Base-by-base conservation (phyloP, 2,797 vertebrate genomes). In the Neosilurus hyrtlii region DNA sequence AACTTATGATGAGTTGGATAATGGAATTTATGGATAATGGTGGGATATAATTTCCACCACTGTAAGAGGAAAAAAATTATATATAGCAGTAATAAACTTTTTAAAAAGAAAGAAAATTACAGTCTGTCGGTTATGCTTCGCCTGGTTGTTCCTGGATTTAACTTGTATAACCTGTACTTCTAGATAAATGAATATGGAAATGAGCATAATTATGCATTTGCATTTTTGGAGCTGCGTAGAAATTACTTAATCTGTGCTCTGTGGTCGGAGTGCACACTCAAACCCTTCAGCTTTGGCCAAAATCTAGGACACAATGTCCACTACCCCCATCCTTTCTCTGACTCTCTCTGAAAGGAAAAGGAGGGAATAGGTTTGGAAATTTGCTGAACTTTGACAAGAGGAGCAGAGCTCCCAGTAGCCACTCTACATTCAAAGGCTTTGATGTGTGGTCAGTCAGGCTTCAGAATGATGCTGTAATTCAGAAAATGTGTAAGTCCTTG, bases 401-500 rank as follows among this genome's bases (percentile, higher is more conserved):
- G 89, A 76, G 61, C 73, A 75, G 86, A 84, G 72, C 80, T 35
- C 66, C 79, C 67, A 74, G 83, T 80, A 70, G 79, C 71, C 49
- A 79, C 63, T 74, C 84, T 76, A 81, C 83, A n/a, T 80, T 87
- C 85, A 89, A 89, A 91, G 86, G 87, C 89, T 89, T 89, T 91
- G 91, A 93, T 90, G 91, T 89, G 90, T 87, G 84, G 88, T 89
- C 80, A 1, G 86, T 87, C 85, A 77, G 80, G 89, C 85, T 89
- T 91, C 62, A 84, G 90, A 90, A 92, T 91, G 91, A 93, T 90
- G 79, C 88, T 90, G 92, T 92, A 92, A 95, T 95, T 92, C 89
- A 87, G 92, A 95, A 93, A 94, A 95, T 94, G 92, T 86, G 91
- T 86, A 89, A 87, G 90, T 89, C 90, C 90, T 87, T 91, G 91